A percentile compares a stretch with the other conserved stretches of the same genome.
phyloP scores from a whole-genome alignment of 1,140 invertebrate species.

The Drosophila busckii region DNA sequence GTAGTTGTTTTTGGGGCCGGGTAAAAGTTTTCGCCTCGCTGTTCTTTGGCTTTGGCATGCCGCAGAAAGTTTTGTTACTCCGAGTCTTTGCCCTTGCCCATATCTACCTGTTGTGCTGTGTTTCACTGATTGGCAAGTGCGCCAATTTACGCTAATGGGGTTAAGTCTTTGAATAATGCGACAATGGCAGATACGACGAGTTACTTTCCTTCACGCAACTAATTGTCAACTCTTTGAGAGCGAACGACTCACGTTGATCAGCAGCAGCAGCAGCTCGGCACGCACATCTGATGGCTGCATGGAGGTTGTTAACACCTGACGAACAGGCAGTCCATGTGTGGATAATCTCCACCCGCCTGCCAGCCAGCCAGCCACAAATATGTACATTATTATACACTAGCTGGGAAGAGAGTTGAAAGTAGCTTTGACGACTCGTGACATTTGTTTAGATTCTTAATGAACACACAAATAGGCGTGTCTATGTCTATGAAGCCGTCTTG shows the following conservation, averaged over 20 bases:
- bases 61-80: constrained; percentile 53
- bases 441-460: no score
- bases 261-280: constrained; percentile 10
- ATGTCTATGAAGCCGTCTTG: no score
- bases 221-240: constrained; percentile 34
- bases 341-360: no score
- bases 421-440: no score
- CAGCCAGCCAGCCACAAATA: no score
- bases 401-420: no score
- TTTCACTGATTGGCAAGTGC: constrained; percentile 72
- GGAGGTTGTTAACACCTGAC: constrained; percentile 34
- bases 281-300: background rate
- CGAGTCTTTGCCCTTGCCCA: constrained; percentile 43
- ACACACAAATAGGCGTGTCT: no score
- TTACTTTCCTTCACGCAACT: constrained; percentile 66
- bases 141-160: constrained; percentile 73
- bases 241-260: constrained; percentile 17
- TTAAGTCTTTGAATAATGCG: constrained; percentile 72
- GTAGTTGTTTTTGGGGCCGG: constrained; percentile 21
- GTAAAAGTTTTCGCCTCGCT: constrained; percentile 60
- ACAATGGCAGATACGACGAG: constrained; percentile 24
- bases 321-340: background rate
- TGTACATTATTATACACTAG: no score
- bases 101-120: constrained; percentile 52
- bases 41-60: constrained; percentile 55